Percentiles rank a stretch among this genome's conserved stretches.
phyloP scores from a whole-genome alignment of 2,888 invertebrate species.

The Ennomos quercinarius region DNA sequence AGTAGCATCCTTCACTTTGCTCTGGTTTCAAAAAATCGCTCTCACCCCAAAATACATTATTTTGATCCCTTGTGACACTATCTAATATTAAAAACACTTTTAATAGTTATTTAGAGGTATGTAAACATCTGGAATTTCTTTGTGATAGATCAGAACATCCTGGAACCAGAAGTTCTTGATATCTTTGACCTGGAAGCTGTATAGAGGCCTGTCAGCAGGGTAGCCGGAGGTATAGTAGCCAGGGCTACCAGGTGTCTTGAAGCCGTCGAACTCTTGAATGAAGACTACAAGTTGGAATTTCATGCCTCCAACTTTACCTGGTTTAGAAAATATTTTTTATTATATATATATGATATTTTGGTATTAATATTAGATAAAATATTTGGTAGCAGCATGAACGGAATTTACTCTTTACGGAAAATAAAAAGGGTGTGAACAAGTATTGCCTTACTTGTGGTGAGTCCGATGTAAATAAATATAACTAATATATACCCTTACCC shows the following conservation, averaged over 20 bases:
- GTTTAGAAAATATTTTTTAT: too few species aligned
- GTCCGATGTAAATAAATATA: conserved; percentile 21
- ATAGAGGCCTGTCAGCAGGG: conserved; percentile 83
- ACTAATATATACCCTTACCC: conserved; percentile 52
- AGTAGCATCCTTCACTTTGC: too few species aligned
- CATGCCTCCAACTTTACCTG: conserved; percentile 87
- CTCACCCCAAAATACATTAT: too few species aligned
- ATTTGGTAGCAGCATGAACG: too few species aligned
- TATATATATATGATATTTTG: too few species aligned
- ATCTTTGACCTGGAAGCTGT: conserved; percentile 58
- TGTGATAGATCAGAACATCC: conserved; percentile 82
- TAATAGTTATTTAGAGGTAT: conserved; percentile 46
- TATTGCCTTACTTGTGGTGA: too few species aligned
- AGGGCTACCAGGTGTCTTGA: conserved; percentile 46
- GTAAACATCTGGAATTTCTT: conserved; percentile 65
- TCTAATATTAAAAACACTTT: not conserved
- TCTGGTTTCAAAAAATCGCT: too few species aligned
- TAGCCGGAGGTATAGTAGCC: conserved; percentile 81
- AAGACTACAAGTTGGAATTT: conserved; percentile 86
- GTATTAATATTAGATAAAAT: too few species aligned
- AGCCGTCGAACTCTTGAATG: conserved; percentile 58
- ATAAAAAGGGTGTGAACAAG: too few species aligned
- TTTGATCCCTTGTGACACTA: not conserved
- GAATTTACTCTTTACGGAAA: too few species aligned
- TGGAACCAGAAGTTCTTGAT: conserved; percentile 77